phyloP scores from a whole-genome alignment of 2,113 vertebrate genomes.

The Cebidichthys violaceus region DNA sequence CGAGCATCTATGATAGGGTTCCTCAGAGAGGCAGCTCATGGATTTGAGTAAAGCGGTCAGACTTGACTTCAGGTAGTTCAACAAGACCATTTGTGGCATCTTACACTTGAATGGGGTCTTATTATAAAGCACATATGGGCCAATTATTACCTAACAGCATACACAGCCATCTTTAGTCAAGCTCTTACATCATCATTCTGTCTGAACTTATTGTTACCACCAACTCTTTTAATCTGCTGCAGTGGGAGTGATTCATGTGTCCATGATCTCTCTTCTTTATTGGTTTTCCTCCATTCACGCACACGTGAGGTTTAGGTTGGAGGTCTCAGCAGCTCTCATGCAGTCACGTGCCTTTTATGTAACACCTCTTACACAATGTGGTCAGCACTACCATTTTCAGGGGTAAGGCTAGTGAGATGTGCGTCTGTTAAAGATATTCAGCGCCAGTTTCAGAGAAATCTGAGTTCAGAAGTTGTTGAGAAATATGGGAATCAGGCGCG shows the following conservation, averaged over 20 bases:
- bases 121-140: background rate
- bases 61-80: background rate
- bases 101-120: background rate
- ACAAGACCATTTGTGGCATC: background rate
- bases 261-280: background rate
- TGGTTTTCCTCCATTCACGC: conserved; percentile 6
- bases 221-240: conserved; percentile 4
- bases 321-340: background rate
- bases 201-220: background rate
- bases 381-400: conserved; percentile 23
- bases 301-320: background rate
- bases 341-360: conserved; percentile 49
- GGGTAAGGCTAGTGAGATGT: background rate
- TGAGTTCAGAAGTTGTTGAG: conserved; percentile 22
- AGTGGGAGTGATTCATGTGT: background rate
- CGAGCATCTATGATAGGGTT: background rate
- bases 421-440: conserved; percentile 29
- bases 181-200: background rate
- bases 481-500: conserved; percentile 55
- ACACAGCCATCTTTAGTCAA: background rate
- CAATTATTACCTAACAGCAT: background rate
- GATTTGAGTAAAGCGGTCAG: background rate
- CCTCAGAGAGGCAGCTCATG: background rate
- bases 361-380: conserved; percentile 63
- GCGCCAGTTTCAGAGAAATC: conserved; percentile 39